phyloP scores from a whole-genome alignment of 2,113 vertebrate genomes.

The Oophaga pumilio region DNA sequence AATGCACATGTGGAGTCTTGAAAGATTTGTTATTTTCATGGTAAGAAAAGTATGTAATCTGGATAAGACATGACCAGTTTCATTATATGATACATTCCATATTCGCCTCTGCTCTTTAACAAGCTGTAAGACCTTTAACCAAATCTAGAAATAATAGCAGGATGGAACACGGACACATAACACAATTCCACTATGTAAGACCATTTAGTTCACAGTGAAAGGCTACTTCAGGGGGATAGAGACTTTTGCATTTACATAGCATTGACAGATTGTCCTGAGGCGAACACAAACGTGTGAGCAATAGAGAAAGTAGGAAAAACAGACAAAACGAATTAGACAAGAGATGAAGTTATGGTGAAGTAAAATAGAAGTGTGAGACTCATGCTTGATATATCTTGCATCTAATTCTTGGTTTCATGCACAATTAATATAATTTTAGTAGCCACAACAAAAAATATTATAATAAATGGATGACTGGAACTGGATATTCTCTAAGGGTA shows the following conservation, averaged over 20 bases:
- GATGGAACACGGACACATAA: not conserved
- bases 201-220: not conserved
- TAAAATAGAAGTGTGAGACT: not conserved
- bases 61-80: not conserved
- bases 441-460: not conserved
- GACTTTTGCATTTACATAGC: not conserved
- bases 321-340: not conserved
- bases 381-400: not conserved
- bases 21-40: not conserved
- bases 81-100: not conserved
- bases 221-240: not conserved
- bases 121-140: not conserved
- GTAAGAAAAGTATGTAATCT: not conserved
- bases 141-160: not conserved
- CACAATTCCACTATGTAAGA: not conserved
- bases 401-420: not conserved
- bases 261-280: not conserved
- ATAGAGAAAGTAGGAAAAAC: not conserved
- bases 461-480: not conserved
- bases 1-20: not conserved
- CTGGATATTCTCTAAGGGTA: not conserved
- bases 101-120: not conserved
- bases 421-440: not conserved
- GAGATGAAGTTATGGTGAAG: not conserved
- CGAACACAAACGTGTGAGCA: not conserved